Evolutionary conservation across 1,140 invertebrate genomes (phyloP), one percentile per base, ranked within the genome.

Genomic region (Hermatobates lingyangjiaoensis): DNA sequence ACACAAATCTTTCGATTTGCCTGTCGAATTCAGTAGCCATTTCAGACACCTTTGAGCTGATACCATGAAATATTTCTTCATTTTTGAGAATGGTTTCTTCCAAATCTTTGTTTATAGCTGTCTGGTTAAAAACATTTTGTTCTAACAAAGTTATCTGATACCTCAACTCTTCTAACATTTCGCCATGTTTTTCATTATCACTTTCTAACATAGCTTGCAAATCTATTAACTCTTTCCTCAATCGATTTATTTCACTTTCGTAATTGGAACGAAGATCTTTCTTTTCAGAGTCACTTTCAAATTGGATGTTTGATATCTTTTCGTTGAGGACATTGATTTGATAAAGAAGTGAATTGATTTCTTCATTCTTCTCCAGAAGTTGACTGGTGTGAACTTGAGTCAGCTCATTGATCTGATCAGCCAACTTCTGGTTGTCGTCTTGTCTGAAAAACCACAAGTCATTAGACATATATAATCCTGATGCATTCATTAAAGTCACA

Each of bases 331-430:
- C 30, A 7, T 26, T n/a, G 1, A 55, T 42, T 44, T 57, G 53
- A 27, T 50, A 25, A 2, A 48, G 38, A 27, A 57, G 50, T 10
- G 49, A 23, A 1, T 51, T 20, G 15, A 57, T 55, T 50, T 55
- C 54, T 25, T 53, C 45, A 27, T 57, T 47, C 34, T 57, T 57
- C 24, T 54, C 53, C 21, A 40, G 24, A 2, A 57, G n/a, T 44
- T 51, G 51, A 23, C 20, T 20, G 1, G 50, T 38, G 14, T 52
- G 50, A 39, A 49, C 56, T 50, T 27, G 23, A n/a, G 42, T 50
- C 2, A 50, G 44, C 38, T 50, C 54, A n/a, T 48, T 40, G 25
- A 55, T 50, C n/a, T 56, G 44, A 23, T 51, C 48, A 18, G 48
- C 40, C 21, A 50, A 42, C 15, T 54, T 49, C 10, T 27, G 21